Percentiles rank a stretch among this genome's conserved stretches.
phyloP scores from a whole-genome alignment of 2,888 invertebrate species.

The Epinotia ramella region DNA sequence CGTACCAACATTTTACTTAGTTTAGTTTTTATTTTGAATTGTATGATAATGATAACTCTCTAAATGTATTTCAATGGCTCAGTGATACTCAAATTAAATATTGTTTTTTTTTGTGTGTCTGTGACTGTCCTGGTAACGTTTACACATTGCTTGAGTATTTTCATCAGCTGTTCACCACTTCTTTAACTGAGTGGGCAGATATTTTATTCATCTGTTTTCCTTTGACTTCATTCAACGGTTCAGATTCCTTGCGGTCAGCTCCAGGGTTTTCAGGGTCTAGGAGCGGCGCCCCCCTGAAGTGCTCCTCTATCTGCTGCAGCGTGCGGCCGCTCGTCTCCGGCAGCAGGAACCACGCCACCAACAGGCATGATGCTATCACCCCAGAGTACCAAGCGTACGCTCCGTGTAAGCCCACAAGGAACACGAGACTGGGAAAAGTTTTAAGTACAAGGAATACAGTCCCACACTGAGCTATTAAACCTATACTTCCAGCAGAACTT shows the following conservation, averaged over 20 bases:
- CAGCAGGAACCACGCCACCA: conserved; percentile 82
- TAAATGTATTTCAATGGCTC: too few relatives aligned
- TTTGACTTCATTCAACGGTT: not conserved
- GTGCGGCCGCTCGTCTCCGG: conserved; percentile 89
- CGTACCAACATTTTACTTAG: too few relatives aligned
- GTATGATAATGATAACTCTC: too few relatives aligned
- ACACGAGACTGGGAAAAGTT: conserved; percentile 83
- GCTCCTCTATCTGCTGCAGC: conserved; percentile 87
- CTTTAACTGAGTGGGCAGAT: not conserved
- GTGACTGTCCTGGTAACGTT: too few relatives aligned
- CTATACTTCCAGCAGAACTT: conserved; percentile 86
- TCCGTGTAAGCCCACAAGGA: conserved; percentile 78
- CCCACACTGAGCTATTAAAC: conserved; percentile 83
- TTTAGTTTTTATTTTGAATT: too few relatives aligned
- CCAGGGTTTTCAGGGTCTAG: conserved; percentile 52
- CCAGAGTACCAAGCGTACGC: conserved; percentile 85
- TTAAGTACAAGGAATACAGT: conserved; percentile 87
- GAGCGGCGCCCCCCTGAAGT: conserved; percentile 69
- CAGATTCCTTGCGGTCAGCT: not conserved
- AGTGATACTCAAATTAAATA: too few relatives aligned
- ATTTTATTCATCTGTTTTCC: not conserved
- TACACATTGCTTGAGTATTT: too few relatives aligned
- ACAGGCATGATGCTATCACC: conserved; percentile 78
- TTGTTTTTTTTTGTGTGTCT: too few relatives aligned
- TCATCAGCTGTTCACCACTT: not conserved